phyloP scores from a whole-genome alignment of 2,113 vertebrate species.

The Noctilio leporinus region DNA sequence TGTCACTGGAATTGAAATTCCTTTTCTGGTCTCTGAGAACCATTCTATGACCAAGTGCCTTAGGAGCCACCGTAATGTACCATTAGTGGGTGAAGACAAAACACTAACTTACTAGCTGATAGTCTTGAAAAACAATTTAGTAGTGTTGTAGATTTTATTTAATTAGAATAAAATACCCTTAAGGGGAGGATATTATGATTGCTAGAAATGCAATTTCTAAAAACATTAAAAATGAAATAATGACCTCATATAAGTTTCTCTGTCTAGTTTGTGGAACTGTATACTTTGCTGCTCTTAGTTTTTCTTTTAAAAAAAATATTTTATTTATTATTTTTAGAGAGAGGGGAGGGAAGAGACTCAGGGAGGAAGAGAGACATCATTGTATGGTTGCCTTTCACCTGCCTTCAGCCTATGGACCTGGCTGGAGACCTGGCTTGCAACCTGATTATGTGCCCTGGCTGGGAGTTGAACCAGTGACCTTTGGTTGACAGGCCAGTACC shows the following conservation, averaged over 20 bases:
- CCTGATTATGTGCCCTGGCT: not conserved
- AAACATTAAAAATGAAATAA: not conserved
- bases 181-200: not conserved
- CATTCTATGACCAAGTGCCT: not conserved
- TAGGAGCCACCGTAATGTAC: not conserved
- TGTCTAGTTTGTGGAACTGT: not conserved
- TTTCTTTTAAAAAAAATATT: too few species aligned
- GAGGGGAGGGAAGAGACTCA: too few species aligned
- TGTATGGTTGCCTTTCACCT: too few species aligned
- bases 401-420: too few species aligned
- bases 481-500: too few species aligned
- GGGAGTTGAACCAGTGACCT: not conserved
- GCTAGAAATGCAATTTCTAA: not conserved
- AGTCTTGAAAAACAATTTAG: not conserved
- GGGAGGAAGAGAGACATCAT: too few species aligned
- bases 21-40: not conserved
- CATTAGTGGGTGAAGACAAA: not conserved
- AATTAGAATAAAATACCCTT: not conserved
- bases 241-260: not conserved
- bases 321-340: too few species aligned
- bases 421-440: rapidly evolving
- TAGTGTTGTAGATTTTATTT: not conserved
- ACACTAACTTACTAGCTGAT: not conserved
- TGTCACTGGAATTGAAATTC: not conserved
- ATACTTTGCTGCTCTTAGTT: not conserved